These are phyloP conservation scores for Lutra lutra DNA, from an alignment of 2,797 vertebrate genomes.

Conservation along the genomic window DNA sequence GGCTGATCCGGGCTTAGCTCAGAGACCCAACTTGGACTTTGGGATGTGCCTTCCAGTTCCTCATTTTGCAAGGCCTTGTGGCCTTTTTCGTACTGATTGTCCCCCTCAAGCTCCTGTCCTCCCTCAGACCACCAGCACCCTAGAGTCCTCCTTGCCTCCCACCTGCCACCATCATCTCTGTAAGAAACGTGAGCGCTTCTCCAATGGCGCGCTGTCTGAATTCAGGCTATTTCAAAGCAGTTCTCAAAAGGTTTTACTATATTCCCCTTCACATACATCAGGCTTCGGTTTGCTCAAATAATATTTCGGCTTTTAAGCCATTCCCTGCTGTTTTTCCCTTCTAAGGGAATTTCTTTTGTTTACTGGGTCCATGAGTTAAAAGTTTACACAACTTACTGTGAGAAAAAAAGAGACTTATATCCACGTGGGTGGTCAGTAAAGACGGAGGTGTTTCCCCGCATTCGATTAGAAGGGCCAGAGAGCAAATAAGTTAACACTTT, in stretches of 20 bases:
- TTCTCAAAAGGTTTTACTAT: background rate
- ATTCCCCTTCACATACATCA: background rate
- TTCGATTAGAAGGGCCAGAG: conserved; percentile 3
- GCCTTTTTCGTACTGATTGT: background rate
- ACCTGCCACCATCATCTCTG: background rate
- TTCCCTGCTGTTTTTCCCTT: background rate
- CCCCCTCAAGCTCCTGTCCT: background rate
- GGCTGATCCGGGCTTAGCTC: background rate
- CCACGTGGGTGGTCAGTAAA: conserved; percentile 7
- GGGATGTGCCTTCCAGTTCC: background rate
- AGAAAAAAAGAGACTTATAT: conserved; percentile 19
- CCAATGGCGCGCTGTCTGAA: background rate
- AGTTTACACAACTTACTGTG: background rate
- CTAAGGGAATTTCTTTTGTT: background rate
- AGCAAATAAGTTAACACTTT: background rate
- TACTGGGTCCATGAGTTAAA: background rate
- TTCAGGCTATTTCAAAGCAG: background rate
- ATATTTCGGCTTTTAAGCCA: background rate
- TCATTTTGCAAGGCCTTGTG: background rate
- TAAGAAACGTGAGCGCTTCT: background rate
- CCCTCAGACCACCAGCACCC: background rate
- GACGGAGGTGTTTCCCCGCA: background rate
- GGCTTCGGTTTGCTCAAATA: background rate
- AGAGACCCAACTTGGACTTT: background rate
- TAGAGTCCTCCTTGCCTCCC: background rate